Base-by-base conservation (phyloP, 1,140 invertebrate species). In the Drosophila yakuba region DNA sequence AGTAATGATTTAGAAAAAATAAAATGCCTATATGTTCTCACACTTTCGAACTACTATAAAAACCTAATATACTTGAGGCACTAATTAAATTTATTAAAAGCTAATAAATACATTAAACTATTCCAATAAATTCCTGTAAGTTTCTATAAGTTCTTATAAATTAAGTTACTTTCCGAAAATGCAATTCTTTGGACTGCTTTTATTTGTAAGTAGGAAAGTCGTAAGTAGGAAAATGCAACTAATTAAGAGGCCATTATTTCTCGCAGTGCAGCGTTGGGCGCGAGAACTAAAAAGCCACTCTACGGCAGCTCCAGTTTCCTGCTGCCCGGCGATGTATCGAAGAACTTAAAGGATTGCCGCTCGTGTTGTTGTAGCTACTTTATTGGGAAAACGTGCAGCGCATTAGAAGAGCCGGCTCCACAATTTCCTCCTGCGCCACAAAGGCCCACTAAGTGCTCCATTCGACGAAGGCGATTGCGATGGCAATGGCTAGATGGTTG, bases 271-370 rank as follows among this genome's bases (percentile, higher is more conserved):
- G 17, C 15, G 45, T 44, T 63, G 60, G 59, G 45, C 45, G 64
- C 59, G 25, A 38, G 60, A 68, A 68, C 64, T 68, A 68, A 52
- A 68, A 68, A 68, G 64, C 63, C 63, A 67, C 59, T 67, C 63
- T 64, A 0, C 12, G 17, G 38, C 14, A 12, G 44, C 23, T 61
- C 35, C 41, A 39, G 17, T 28, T 41, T 41, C 63, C 35, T 28
- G 47, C 41, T 47, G 14, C 61, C 23, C 47, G 8, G 23, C 66
- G 48, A 39, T 67, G 80, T 83, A 80, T 85, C 76, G 81, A 41
- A 63, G 71, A 86, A 88, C 83, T 88, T 79, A 88, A 88, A 88
- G 83, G 83, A 89, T 88, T 88, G 84, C 61, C 71, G 51, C 43
- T 62, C 60, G 58, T 36, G 57, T 63, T 76, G 57, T 59, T 78